A percentile compares a stretch with the other conserved stretches of the same genome.
phyloP scores from a whole-genome alignment of 2,888 invertebrate species.

The Dasypogon diadema region DNA sequence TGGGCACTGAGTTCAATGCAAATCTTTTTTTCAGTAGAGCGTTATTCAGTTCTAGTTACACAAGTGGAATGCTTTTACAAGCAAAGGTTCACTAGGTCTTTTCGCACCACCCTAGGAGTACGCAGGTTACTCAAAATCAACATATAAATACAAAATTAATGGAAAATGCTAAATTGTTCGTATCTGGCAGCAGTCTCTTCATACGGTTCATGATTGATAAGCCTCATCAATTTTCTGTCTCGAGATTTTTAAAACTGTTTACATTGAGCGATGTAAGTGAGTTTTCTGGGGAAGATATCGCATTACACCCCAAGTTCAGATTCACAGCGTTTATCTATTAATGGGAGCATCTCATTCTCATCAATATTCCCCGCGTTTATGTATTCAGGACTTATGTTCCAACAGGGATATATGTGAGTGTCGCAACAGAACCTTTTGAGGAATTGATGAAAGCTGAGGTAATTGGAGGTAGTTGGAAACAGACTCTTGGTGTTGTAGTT shows the following conservation, averaged over 20 bases:
- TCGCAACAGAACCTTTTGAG: too few relatives aligned
- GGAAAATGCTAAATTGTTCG: constrained; percentile 44
- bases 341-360: constrained; percentile 2
- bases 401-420: too few relatives aligned
- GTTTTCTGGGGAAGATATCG: constrained; percentile 23
- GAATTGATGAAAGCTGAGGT: too few relatives aligned
- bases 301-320: not conserved
- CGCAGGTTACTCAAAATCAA: constrained; percentile 30
- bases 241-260: constrained; percentile 51
- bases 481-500: too few relatives aligned
- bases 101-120: not conserved
- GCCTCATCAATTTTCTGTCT: constrained; percentile 59
- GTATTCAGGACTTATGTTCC: constrained; percentile 9
- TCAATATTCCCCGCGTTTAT: not conserved
- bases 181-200: constrained; percentile 53
- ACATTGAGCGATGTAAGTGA: constrained; percentile 21
- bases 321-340: constrained; percentile 6
- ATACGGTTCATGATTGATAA: constrained; percentile 58
- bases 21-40: too few relatives aligned
- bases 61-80: too few relatives aligned
- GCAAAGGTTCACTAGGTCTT: too few relatives aligned
- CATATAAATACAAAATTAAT: constrained; percentile 47
- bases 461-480: too few relatives aligned
- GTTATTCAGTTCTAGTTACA: too few relatives aligned
- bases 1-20: too few relatives aligned